A percentile compares a stretch with the other conserved stretches of the same genome.
Conservation (phyloP, 2,797 vertebrate species). For the Microctenopoma steveboyesi region DNA sequence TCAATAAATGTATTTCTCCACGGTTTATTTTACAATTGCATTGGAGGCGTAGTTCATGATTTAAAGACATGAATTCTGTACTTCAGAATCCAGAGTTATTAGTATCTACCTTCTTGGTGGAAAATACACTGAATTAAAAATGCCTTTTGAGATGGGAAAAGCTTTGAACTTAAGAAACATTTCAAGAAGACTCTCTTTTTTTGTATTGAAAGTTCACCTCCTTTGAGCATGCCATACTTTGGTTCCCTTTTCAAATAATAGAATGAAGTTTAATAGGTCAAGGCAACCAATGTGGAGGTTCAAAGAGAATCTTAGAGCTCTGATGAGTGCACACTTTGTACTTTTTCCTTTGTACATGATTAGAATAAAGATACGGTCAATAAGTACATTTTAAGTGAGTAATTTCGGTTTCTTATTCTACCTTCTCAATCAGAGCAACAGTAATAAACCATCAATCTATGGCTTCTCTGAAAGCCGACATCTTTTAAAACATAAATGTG, state of each 20-base stretch:
- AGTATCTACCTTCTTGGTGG: conserved; percentile 76
- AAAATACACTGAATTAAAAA: conserved; percentile 93
- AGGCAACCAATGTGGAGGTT: conserved; percentile 93
- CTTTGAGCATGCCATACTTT: conserved; percentile 87
- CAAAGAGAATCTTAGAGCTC: conserved; percentile 93
- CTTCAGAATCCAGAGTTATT: conserved; percentile 79
- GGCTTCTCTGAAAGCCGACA: background rate
- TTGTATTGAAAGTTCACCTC: conserved; percentile 90
- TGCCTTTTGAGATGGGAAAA: conserved; percentile 92
- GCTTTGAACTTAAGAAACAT: conserved; percentile 95
- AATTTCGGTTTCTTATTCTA: background rate
- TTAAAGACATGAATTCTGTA: conserved; percentile 80
- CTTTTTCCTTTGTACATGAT: conserved; percentile 89
- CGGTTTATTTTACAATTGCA: conserved; percentile 78
- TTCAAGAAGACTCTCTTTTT: conserved; percentile 85
- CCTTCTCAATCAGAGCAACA: conserved; percentile 9
- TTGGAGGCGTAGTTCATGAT: conserved; percentile 72
- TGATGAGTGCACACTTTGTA: conserved; percentile 90
- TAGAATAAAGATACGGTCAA: conserved; percentile 85
- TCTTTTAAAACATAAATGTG: background rate
- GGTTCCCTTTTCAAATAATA: conserved; percentile 94
- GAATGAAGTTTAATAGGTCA: conserved; percentile 89
- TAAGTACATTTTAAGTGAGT: conserved; percentile 23
- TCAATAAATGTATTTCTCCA: conserved; percentile 65
- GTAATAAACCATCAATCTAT: background rate